Base-by-base conservation (phyloP, 2,888 invertebrate genomes). In the Mythimna lalbum region DNA sequence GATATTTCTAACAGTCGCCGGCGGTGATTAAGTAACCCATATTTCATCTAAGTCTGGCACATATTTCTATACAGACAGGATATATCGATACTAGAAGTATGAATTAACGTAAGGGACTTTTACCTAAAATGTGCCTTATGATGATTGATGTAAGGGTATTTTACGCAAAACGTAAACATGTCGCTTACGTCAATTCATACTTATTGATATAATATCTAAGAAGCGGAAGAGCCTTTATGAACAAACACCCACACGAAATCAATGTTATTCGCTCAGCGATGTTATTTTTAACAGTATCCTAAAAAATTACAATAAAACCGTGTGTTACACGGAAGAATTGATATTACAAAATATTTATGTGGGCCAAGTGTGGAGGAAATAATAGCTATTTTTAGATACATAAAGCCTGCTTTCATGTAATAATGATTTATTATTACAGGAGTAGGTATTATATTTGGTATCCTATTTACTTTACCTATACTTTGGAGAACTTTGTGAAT, bases 311-410 rank as follows among this genome's bases (percentile, higher is more conserved):
- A 39, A 62, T 23, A 43, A 19, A 7, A 12, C 6, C n/a, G 33
- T 21, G 17, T 43, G 6, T n/a, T 47, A 76, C 43, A 50, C 7
- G 33, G 21, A 53, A 53, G 50, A 53, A 10, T n/a, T 43, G 7
- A n/a, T 60, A 49, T 53, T 52, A 53, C 33, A 12, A 10, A 43
- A 52, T 14, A 31, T 39, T 19, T 21, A 19, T 31, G 76, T 73
- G 23, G 47, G 59, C 19, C 7, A 57, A 43, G 12, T n/a, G 19
- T 9, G 23, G 12, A n/a, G 12, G 31, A 39, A 23, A 31, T 31
- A 73, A 76, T 55, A 76, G 43, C 0, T 12, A 49, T 59, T 43
- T 31, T 56, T 47, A 47, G 63, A 39, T 14, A 53, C 52, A 17
- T 36, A 17, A 50, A 47, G 23, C 39, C 33, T 66, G 4, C 4